These are phyloP conservation scores for Malurus elegans DNA, from an alignment of 2,113 vertebrate genomes.

Conservation along the genomic window DNA sequence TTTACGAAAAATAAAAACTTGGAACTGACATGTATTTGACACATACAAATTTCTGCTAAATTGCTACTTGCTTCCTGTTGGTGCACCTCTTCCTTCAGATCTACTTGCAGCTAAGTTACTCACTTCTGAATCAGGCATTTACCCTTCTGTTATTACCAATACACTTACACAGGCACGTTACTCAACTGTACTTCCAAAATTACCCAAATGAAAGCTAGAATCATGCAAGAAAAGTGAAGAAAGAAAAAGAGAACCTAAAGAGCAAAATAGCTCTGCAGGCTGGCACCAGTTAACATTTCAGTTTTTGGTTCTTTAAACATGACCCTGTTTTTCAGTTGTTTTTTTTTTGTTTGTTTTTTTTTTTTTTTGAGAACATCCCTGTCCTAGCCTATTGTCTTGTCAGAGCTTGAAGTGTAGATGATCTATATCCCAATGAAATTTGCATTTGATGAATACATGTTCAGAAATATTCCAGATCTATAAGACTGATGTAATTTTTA, in stretches of 20 bases:
- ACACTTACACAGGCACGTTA: neutral
- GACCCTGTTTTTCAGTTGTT: neutral
- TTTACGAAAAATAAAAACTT: neutral
- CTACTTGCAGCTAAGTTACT: neutral
- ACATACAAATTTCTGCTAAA: neutral
- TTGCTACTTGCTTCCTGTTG: neutral
- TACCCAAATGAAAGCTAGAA: neutral
- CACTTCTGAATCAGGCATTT: neutral
- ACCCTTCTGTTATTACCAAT: neutral
- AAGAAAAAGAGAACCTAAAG: neutral
- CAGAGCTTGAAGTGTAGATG: neutral
- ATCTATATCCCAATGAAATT: neutral
- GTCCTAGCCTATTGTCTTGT: neutral
- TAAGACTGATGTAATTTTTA: neutral
- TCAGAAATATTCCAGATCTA: neutral
- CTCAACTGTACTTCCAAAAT: neutral
- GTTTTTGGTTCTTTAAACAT: neutral
- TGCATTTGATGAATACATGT: neutral
- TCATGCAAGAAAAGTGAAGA: neutral
- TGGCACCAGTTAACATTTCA: neutral
- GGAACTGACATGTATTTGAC: neutral
- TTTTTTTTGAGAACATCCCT: neutral
- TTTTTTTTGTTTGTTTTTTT: no score
- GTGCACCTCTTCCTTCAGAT: neutral
- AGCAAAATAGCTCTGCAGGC: neutral